These are phyloP conservation scores for Bagarius yarrelli DNA, from an alignment of 2,113 vertebrate species.

Conservation along the genomic window DNA sequence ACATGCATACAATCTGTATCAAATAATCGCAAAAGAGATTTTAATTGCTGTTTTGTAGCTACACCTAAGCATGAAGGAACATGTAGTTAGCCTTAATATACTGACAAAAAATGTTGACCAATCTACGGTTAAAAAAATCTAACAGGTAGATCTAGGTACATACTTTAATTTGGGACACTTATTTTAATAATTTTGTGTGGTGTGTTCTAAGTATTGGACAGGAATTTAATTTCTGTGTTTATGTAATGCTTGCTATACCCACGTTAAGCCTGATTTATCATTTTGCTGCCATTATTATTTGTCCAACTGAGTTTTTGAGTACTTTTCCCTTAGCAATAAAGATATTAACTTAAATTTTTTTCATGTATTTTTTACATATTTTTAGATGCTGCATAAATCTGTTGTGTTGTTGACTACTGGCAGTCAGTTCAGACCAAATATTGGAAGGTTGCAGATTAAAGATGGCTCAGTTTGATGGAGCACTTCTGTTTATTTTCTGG, in stretches of 20 bases:
- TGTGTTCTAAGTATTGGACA: no score
- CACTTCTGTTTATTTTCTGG: constrained; percentile 7
- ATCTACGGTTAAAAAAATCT: no score
- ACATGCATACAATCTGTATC: neutral
- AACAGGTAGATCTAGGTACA: no score
- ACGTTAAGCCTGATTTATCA: neutral
- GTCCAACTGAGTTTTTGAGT: neutral
- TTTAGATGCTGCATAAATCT: neutral
- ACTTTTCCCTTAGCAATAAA: neutral
- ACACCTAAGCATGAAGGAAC: neutral
- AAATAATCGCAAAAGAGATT: neutral
- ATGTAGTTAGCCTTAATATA: neutral
- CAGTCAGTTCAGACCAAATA: neutral
- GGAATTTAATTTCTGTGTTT: no score
- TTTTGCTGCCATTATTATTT: neutral
- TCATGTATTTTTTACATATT: no score
- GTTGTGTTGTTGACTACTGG: neutral
- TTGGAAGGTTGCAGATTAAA: neutral
- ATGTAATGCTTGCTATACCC: no score
- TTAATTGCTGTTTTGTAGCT: neutral
- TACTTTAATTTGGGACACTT: no score
- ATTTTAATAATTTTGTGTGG: no score
- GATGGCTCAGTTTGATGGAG: neutral
- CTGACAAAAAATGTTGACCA: no score
- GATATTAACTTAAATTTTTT: no score